phyloP scores from a whole-genome alignment of 2,113 vertebrate species.

The Alexandromys fortis region DNA sequence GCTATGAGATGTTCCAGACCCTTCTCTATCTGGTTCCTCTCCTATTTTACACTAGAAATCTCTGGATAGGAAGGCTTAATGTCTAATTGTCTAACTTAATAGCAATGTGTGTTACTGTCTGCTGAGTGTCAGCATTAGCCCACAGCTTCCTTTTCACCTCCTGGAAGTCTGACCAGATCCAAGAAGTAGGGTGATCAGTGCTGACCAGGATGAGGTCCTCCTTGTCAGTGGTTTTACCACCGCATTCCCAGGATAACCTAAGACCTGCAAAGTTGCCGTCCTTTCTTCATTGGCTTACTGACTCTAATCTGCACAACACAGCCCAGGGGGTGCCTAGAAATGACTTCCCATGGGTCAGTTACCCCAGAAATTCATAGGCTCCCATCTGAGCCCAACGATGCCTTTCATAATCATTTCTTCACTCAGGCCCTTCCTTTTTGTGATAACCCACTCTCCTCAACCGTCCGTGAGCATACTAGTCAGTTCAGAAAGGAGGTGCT shows the following conservation, averaged over 20 bases:
- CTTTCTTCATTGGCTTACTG: background rate
- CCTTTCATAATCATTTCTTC: background rate
- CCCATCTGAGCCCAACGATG: background rate
- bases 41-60: background rate
- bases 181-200: conserved; percentile 40
- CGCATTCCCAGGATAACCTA: background rate
- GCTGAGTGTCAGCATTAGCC: background rate
- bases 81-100: background rate
- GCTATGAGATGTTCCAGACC: background rate
- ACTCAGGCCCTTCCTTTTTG: background rate
- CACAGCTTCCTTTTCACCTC: conserved; percentile 6
- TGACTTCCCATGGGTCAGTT: conserved; percentile 15
- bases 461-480: background rate
- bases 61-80: background rate
- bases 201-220: background rate
- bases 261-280: background rate
- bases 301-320: background rate
- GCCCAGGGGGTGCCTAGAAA: background rate
- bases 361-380: background rate
- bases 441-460: background rate
- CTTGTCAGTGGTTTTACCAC: background rate
- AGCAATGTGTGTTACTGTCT: background rate
- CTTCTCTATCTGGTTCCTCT: background rate
- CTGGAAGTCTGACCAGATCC: background rate
- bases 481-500: background rate